phyloP scores from a whole-genome alignment of 2,113 vertebrate genomes.

The Xiphophorus maculatus region DNA sequence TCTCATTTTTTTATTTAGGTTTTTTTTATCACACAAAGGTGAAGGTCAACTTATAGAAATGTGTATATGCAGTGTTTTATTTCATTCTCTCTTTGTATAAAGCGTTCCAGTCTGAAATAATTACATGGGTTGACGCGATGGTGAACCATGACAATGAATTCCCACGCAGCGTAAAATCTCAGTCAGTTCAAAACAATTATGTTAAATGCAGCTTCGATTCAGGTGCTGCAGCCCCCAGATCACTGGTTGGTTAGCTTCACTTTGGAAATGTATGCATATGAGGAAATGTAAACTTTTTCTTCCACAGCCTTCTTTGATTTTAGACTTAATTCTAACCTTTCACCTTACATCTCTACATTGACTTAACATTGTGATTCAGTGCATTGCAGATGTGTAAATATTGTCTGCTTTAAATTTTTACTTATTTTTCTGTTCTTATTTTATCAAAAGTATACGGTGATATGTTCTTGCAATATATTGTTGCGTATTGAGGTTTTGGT shows the following conservation, averaged over 20 bases:
- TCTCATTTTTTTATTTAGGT: constrained; percentile 22
- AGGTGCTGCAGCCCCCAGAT: constrained; percentile 29
- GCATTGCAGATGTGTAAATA: background rate
- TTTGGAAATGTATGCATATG: constrained; percentile 19
- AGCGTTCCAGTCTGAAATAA: constrained; percentile 38
- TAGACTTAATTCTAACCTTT: background rate
- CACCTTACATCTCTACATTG: background rate
- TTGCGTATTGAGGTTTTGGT: too few relatives aligned
- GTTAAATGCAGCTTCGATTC: constrained; percentile 39
- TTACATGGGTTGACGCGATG: constrained; percentile 44
- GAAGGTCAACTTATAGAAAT: constrained; percentile 51
- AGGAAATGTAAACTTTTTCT: background rate
- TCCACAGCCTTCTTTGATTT: constrained; percentile 1
- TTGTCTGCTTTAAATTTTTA: background rate
- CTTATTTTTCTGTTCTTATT: background rate
- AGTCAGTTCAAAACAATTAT: constrained; percentile 47
- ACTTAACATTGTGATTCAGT: background rate
- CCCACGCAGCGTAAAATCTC: constrained; percentile 36
- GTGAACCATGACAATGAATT: constrained; percentile 34
- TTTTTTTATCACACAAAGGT: constrained; percentile 14
- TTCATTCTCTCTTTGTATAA: constrained; percentile 26
- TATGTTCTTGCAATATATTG: background rate
- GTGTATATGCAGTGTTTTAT: constrained; percentile 38
- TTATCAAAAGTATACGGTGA: background rate
- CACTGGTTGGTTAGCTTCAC: constrained; percentile 17